Percentiles rank a stretch among this genome's conserved stretches.
phyloP scores from a whole-genome alignment of 2,888 invertebrate genomes.

The Drosophila mimetica region DNA sequence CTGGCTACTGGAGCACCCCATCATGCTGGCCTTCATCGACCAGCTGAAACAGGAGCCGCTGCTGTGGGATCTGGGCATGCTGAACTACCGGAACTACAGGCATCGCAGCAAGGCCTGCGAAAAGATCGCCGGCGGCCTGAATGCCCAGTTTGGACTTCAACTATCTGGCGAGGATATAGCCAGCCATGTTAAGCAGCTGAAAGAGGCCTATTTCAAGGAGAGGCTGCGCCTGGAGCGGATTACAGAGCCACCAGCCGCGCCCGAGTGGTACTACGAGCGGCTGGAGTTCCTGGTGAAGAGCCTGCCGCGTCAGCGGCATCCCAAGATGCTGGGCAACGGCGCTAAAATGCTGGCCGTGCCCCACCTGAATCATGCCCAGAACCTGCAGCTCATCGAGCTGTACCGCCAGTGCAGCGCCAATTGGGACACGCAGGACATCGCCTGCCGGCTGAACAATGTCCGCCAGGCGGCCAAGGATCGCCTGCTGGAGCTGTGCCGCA shows the following conservation, averaged over 20 bases:
- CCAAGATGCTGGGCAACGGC: not conserved
- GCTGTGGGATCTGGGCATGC: slow-evolving; percentile 43
- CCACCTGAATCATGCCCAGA: slow-evolving; percentile 33
- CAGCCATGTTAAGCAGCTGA: slow-evolving; percentile 25
- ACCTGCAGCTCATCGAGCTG: slow-evolving; percentile 45
- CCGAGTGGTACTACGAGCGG: slow-evolving; percentile 31
- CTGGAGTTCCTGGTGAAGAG: slow-evolving; percentile 29
- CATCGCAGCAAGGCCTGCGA: slow-evolving; percentile 27
- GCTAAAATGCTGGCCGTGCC: not conserved
- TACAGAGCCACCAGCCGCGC: not conserved
- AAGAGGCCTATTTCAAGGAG: slow-evolving; percentile 16
- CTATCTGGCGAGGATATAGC: slow-evolving; percentile 24
- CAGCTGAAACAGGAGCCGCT: slow-evolving; percentile 19
- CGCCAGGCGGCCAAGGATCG: slow-evolving; percentile 37
- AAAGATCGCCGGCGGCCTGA: slow-evolving; percentile 29
- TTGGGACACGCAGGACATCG: slow-evolving; percentile 52
- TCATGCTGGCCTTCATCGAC: slow-evolving; percentile 49
- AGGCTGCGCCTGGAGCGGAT: slow-evolving; percentile 15
- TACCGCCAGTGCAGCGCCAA: slow-evolving; percentile 28
- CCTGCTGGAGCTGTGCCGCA: slow-evolving; percentile 41
- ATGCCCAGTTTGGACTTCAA: slow-evolving; percentile 23
- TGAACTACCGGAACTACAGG: slow-evolving; percentile 31
- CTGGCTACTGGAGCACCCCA: slow-evolving; percentile 47
- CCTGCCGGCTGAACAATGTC: slow-evolving; percentile 39
- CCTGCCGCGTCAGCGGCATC: not conserved